Conservation (phyloP, 2,797 vertebrate species). For the Vireo griseus region DNA sequence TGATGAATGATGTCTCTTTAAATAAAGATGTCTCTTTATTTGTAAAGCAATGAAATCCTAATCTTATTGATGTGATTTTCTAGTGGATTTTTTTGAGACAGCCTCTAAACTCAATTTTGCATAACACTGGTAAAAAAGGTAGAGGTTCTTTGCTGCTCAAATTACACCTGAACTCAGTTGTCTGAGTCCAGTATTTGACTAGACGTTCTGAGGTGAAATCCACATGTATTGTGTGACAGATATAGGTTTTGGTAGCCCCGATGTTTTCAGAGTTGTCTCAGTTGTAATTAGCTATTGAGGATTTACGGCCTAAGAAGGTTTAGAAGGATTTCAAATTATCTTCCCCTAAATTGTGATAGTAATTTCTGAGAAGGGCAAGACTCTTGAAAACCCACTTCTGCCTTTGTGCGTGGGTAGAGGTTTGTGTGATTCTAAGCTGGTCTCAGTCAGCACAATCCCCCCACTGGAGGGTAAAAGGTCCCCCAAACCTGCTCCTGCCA, state of each 20-base stretch:
- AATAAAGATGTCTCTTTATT: not conserved
- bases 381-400: fast-evolving
- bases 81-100: not conserved
- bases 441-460: not conserved
- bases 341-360: not conserved
- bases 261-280: not conserved
- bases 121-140: not conserved
- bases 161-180: not conserved
- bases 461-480: not conserved
- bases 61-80: not conserved
- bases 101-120: not conserved
- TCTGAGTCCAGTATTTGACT: not conserved
- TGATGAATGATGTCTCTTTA: not conserved
- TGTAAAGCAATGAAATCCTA: not conserved
- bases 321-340: not conserved
- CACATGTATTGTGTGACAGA: fast-evolving
- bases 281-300: not conserved
- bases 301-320: not conserved
- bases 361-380: not conserved
- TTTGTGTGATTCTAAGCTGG: not conserved
- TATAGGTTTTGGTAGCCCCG: fast-evolving
- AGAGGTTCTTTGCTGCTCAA: not conserved
- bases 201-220: not conserved
- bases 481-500: not conserved
- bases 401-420: not conserved